Conservation (phyloP, 2,113 vertebrate genomes). For the Peromyscus polionotus region DNA sequence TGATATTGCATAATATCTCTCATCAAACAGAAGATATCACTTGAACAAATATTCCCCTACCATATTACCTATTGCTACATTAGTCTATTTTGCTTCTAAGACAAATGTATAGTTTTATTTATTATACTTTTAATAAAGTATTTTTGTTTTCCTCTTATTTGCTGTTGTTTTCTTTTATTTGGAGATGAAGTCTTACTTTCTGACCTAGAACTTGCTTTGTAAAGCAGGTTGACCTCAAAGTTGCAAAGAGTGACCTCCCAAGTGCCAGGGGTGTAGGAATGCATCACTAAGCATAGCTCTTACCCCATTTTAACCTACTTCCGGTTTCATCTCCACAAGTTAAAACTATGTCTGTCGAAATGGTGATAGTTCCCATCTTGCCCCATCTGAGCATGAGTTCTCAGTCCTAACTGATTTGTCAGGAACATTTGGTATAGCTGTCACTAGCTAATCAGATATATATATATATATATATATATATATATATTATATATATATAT, state of each 20-base stretch:
- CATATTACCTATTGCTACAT: neutral
- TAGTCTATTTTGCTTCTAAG: neutral
- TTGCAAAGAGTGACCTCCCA: neutral
- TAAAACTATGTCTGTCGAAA: neutral
- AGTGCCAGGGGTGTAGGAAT: no score
- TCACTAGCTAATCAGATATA: neutral
- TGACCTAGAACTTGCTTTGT: neutral
- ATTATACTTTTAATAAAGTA: neutral
- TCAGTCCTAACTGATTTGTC: neutral
- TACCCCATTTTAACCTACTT: conserved; percentile 6
- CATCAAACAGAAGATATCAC: neutral
- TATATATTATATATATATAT: no score
- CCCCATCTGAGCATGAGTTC: neutral
- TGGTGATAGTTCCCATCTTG: neutral
- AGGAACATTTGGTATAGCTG: neutral
- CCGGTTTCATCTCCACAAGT: neutral
- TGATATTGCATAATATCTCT: neutral
- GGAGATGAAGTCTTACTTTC: neutral
- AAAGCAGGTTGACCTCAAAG: neutral
- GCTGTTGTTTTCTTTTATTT: neutral
- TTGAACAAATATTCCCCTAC: neutral
- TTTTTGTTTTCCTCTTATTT: neutral
- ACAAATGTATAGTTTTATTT: neutral
- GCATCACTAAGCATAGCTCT: neutral
- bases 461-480: no score